phyloP scores from a whole-genome alignment of 2,888 invertebrate genomes.

The Laothoe populi region DNA sequence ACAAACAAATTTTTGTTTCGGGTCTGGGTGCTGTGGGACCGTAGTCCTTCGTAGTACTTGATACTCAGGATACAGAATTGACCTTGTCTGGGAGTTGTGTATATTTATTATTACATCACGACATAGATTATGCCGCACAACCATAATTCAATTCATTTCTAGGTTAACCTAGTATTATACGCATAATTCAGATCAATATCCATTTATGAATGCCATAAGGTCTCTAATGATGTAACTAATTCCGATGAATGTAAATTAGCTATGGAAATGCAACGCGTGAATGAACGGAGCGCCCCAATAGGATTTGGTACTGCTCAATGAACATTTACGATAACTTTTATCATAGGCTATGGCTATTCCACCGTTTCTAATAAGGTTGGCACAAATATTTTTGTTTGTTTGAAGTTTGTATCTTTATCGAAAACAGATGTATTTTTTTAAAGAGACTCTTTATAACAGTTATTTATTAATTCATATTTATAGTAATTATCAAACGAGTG shows the following conservation, averaged over 20 bases:
- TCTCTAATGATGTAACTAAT: constrained; percentile 37
- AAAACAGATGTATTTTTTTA: too few relatives aligned
- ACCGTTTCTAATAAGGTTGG: constrained; percentile 16
- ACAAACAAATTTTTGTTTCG: too few relatives aligned
- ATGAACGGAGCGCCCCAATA: constrained; percentile 33
- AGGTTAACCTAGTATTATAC: neutral
- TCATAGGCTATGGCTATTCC: constrained; percentile 28
- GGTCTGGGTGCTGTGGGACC: too few relatives aligned
- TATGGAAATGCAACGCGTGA: constrained; percentile 39
- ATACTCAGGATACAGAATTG: too few relatives aligned
- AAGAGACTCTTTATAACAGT: too few relatives aligned
- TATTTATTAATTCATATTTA: too few relatives aligned
- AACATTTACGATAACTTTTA: constrained; percentile 42
- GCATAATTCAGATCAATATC: constrained; percentile 29
- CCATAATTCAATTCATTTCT: neutral
- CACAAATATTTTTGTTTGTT: neutral
- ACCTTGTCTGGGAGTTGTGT: too few relatives aligned
- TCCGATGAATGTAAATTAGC: constrained; percentile 33
- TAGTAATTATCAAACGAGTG: too few relatives aligned
- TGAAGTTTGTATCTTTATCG: neutral
- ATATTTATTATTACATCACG: too few relatives aligned
- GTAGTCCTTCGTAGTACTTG: too few relatives aligned
- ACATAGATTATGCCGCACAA: neutral
- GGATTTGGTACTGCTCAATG: constrained; percentile 33
- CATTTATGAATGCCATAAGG: constrained; percentile 28